These are phyloP conservation scores for Colletes gigas DNA, from an alignment of 1,140 invertebrate species.

Conservation along the genomic window DNA sequence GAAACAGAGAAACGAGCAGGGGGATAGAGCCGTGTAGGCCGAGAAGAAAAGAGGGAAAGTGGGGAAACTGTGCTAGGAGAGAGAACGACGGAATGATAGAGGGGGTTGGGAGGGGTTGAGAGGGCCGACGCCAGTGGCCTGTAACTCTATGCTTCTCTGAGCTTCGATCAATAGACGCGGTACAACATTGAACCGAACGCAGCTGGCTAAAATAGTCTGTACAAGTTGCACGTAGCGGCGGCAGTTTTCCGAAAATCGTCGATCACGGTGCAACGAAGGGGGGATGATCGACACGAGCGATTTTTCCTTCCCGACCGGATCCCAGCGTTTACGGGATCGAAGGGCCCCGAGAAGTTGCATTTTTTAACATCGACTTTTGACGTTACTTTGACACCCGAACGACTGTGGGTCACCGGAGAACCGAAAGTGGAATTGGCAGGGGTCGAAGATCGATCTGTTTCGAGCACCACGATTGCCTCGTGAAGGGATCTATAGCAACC, in stretches of 20 bases:
- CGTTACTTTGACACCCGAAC: not conserved
- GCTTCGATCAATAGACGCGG: slow-evolving; percentile 78
- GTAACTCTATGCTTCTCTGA: slow-evolving; percentile 77
- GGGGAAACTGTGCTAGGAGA: not conserved
- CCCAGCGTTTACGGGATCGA: not conserved
- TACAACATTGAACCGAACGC: slow-evolving; percentile 75
- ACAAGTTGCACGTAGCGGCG: slow-evolving; percentile 57
- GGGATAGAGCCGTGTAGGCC: not conserved
- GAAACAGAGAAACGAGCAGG: slow-evolving; percentile 39
- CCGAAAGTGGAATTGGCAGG: too few species aligned
- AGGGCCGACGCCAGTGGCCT: slow-evolving; percentile 75
- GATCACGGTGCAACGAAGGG: not conserved
- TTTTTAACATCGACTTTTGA: slow-evolving; percentile 18
- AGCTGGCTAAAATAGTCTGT: slow-evolving; percentile 72
- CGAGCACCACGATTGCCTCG: too few species aligned
- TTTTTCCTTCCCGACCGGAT: slow-evolving; percentile 27
- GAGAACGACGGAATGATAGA: slow-evolving; percentile 9
- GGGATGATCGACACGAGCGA: slow-evolving; percentile 23
- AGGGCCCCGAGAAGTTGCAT: not conserved
- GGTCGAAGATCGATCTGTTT: too few species aligned
- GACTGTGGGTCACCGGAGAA: too few species aligned
- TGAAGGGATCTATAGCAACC: too few species aligned
- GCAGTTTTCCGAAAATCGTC: slow-evolving; percentile 64
- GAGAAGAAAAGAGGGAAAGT: slow-evolving; percentile 10
- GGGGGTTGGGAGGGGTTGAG: slow-evolving; percentile 47